phyloP scores from a whole-genome alignment of 1,140 invertebrate genomes.

The Lepidurus arcticus region DNA sequence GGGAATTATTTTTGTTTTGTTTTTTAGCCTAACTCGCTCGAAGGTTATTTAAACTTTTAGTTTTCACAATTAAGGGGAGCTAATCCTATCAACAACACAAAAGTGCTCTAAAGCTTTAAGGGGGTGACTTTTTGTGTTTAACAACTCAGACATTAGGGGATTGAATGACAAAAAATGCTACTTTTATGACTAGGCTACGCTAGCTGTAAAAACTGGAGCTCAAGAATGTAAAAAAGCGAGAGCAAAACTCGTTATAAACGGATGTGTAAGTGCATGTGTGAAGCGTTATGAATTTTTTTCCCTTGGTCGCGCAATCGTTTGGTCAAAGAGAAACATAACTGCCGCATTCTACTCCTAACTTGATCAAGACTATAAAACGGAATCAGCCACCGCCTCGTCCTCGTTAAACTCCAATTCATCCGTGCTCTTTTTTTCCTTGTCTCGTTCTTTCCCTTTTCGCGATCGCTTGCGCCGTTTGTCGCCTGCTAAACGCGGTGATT shows the following conservation, averaged over 20 bases:
- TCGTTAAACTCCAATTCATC: background rate
- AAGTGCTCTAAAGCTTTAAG: constrained; percentile 19
- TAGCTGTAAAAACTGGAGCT: background rate
- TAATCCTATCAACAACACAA: background rate
- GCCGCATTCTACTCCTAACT: constrained; percentile 46
- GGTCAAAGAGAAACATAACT: constrained; percentile 45
- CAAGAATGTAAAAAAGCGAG: background rate
- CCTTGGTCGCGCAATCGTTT: constrained; percentile 13
- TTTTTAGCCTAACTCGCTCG: background rate
- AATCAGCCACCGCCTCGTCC: constrained; percentile 9
- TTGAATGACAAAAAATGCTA: background rate
- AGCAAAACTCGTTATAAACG: constrained; percentile 7
- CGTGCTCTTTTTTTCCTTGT: constrained; percentile 34
- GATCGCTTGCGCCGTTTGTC: constrained; percentile 37
- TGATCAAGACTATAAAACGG: constrained; percentile 26
- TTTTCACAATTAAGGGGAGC: background rate
- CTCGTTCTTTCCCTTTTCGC: constrained; percentile 35
- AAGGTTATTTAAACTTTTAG: background rate
- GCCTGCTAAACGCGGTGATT: constrained; percentile 46
- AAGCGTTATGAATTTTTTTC: background rate
- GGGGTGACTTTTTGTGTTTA: background rate
- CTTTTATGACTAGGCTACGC: constrained; percentile 3
- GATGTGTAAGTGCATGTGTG: constrained; percentile 4
- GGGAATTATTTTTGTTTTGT: background rate
- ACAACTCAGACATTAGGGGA: background rate